Evolutionary conservation across 2,888 invertebrate species (phyloP), one percentile per base, ranked within the genome.

Genomic region (Apocheima hispidaria): DNA sequence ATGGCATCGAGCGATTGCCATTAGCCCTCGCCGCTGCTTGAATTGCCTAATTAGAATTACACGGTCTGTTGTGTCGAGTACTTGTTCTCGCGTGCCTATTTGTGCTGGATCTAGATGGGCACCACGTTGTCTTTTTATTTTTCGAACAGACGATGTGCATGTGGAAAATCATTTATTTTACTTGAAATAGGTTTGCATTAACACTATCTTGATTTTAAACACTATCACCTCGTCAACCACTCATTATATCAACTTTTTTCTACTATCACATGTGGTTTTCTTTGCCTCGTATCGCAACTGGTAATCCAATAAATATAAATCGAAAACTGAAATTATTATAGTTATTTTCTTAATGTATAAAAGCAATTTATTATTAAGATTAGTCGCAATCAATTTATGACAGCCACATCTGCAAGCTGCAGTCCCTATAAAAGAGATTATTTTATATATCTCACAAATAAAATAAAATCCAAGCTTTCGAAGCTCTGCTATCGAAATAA

Each of bases 21-120:
- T 91, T 92, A 91, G 88, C 81, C 80, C 77, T 77, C 78, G 75
- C 82, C 77, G 78, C 77, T 82, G 83, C 83, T 82, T 82, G 86
- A 83, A 88, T 89, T 89, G 89, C 89, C 92, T 92, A 91, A 92
- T 92, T 92, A 92, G 90, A 90, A 88, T 86, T 87, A 88, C 88
- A 85, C 77, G 84, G 77, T 58, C 60, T 53, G 63, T 40, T 70
- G 73, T 72, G 70, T 69, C 70, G 71, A 67, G 68, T 79, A 83
- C 87, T 78, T 82, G 86, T 85, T 82, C 74, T 79, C 79, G 69
- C 66, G 61, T 68, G 65, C 71, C 79, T 78, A 78, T 76, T 79
- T 75, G 75, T 72, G 76, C 66, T 53, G 63, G 65, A 79, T 79
- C 79, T 76, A 77, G 79, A 80, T 79, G 72, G 67, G 16, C 6